Evolutionary conservation across 2,797 vertebrate genomes (phyloP).

Genomic region (Sebastiscus tertius): DNA sequence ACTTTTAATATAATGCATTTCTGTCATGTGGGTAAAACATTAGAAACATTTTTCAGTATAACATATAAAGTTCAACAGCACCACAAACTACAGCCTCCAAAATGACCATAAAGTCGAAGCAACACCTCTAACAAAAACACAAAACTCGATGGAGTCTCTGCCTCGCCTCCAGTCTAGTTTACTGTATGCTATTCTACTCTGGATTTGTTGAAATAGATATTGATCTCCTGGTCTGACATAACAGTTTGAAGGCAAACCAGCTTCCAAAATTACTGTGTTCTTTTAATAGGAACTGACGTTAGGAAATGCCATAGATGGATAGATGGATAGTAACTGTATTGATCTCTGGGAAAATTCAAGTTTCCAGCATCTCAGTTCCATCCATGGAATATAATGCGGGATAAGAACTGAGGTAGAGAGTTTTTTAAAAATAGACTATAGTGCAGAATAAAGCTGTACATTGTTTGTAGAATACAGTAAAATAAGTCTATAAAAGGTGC

Average conservation of each 20-base stretch:
- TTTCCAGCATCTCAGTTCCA: no score
- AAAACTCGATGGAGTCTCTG: neutral
- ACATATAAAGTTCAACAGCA: neutral
- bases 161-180: neutral
- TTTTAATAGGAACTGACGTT: neutral
- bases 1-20: neutral
- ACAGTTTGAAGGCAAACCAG: neutral
- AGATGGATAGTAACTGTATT: no score
- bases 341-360: no score
- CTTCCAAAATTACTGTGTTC: neutral
- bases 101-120: neutral
- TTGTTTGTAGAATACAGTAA: no score
- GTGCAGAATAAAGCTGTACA: no score
- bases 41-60: neutral
- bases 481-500: no score
- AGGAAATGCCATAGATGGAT: neutral
- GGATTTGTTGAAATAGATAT: neutral
- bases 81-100: neutral
- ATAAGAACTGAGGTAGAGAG: no score
- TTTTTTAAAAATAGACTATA: no score
- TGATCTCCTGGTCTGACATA: neutral
- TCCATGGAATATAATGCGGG: no score
- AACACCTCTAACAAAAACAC: no score
- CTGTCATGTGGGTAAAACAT: neutral
- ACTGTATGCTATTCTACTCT: neutral